Base-by-base conservation (phyloP, 2,113 vertebrate species). In the Strix uralensis region DNA sequence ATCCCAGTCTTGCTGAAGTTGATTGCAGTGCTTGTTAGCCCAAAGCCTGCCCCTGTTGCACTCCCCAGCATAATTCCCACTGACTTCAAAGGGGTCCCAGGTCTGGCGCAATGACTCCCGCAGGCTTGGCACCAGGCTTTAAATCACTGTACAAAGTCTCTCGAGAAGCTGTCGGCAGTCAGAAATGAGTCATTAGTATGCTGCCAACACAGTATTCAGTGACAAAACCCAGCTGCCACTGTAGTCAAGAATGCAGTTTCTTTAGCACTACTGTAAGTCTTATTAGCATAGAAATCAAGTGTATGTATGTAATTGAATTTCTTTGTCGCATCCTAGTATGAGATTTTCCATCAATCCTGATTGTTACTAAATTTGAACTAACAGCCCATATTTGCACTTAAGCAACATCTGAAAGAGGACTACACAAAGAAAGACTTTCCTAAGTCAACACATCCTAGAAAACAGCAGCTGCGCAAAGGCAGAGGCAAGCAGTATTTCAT, bases 131-230 rank as follows among this genome's bases (percentile, higher is more conserved):
- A 92, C 57, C 47, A 86, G 67, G 52, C 80, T 90, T 84, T 93
- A 81, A 89, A 89, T 94, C 89, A 77, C 54, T 73, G 67, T 54
- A 73, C 94, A 82, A 55, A 95, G 94, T 95, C 91, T 96, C 81
- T 94, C 10, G 55, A 94, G 88, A 91, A 96, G 96, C 92, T 95
- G 94, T 94, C 91, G 92, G 94, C 95, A 97, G 96, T 95, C 96
- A 97, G 94, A 97, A 97, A 96, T 91, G 92, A 96, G 95, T 96
- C 94, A 97, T 95, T 97, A 95, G 96, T 96, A 97, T 97, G 94
- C 97, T 97, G 96, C 94, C 96, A 97, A 89, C 96, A 97, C 95
- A 92, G 95, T 94, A 92, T 87, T 96, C 81, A 95, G 95, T 96
- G 93, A 97, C 96, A 97, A 97, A 97, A 97, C 94, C 94, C 96